Base-by-base conservation (phyloP, 2,113 vertebrate genomes). In the Paralichthys olivaceus region DNA sequence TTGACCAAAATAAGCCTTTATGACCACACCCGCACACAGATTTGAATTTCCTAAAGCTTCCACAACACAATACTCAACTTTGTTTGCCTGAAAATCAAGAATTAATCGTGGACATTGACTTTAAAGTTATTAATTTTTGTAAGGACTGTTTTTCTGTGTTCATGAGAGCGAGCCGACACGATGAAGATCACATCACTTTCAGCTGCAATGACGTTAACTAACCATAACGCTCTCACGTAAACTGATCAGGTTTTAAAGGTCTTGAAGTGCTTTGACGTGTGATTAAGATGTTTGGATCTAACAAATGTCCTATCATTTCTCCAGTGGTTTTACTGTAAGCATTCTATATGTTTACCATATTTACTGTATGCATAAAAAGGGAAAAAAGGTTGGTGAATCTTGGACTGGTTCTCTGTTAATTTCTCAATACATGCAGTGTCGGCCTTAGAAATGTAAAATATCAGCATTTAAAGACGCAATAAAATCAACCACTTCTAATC, bases 1-100 rank as follows among this genome's bases (percentile, higher is more conserved):
- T 61, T 56, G 4, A 56, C n/a, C 0, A 25, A 68, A 69, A 59
- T 15, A 45, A 7, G 1, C 13, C 22, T 69, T 12, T 8, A 4
- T 72, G 22, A 65, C 20, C 37, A 19, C 29, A 4, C 55, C 51
- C 32, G 22, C 45, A 69, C 12, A 75, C 59, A 6, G n/a, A 53
- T 5, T 56, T 64, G 58, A 71, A 37, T 8, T 37, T 40, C 37
- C 11, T 40, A 15, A 49, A 19, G 32, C 26, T 15, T 71, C 5
- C 22, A 51, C 40, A 26, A 64, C 6, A 69, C n/a, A 51, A 75
- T 17, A 13, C 17, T 25, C 17, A 13, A 15, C 45, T 70, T 64
- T 77, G 64, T 49, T 4, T 49, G 17, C 17, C 32, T 54, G 25
- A 58, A 59, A 59, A 40, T 40, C 12, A 40, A 40, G 37, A 37